Base-by-base conservation (phyloP, 1,140 invertebrate genomes). In the Psix sp. region DNA sequence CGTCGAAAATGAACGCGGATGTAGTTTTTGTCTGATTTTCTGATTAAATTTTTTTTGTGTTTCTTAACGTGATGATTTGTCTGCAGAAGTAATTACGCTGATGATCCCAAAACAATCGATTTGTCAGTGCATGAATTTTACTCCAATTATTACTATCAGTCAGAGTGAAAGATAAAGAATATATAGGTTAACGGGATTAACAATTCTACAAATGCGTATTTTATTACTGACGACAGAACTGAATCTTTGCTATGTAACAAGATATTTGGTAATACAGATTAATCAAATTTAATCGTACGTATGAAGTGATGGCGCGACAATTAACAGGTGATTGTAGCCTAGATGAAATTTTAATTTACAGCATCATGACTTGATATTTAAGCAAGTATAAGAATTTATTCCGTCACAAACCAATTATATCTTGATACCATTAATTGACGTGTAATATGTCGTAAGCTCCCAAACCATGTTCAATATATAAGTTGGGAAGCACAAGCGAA, bases 241-340 rank as follows among this genome's bases (percentile, higher is more conserved):
- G 14, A 48, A 20, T 3, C 9, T 24, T 26, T 29, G 4, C 26
- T 17, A 11, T 48, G 33, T 11, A 16, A 3, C 13, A 21, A 24
- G 33, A n/a, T 36, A 13, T 39, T 15, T 39, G 35, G 20, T 39
- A 48, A 38, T 38, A 33, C 36, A 39, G 21, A 38, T 36, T 36
- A 49, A 49, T 49, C 31, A 35, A 36, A 49, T 7, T 38, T 51
- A 51, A 36, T 51, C 14, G 18, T 38, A 36, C 24, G 10, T 13
- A 49, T 35, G 1, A 36, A 38, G 33, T 16, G 7, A 38, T 15
- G 36, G 5, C 15, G 10, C 5, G 13, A 10, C 36, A 5, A 16
- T 38, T 38, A 16, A 38, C 36, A 16, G 17, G 15, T 9, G 36
- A 15, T 38, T 1, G 10, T 38, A 9, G 7, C 5, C 15, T 7